Evolutionary conservation across 2,888 invertebrate genomes (phyloP).

Genomic region (Nephrotoma flavescens): DNA sequence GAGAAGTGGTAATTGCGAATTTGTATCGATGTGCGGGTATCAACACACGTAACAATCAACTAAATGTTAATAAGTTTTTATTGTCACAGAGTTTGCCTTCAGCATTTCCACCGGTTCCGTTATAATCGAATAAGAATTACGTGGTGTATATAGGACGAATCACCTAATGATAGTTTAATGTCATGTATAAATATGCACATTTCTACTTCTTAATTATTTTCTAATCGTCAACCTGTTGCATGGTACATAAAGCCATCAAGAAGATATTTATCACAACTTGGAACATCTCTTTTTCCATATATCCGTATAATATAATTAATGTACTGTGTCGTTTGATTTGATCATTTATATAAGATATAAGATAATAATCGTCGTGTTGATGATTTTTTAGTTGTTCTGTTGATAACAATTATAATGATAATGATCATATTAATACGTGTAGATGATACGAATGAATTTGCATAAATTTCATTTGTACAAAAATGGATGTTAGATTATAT

Average conservation of each 20-base stretch:
- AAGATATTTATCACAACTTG: background rate
- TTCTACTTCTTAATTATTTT: background rate
- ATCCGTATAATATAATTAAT: background rate
- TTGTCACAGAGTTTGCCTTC: background rate
- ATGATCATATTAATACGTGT: background rate
- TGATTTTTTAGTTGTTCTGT: background rate
- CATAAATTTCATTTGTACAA: background rate
- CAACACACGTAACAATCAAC: too few species aligned
- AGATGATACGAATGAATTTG: background rate
- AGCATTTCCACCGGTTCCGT: background rate
- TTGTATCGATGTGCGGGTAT: too few species aligned
- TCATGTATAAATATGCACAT: background rate
- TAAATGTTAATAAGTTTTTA: too few species aligned
- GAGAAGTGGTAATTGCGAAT: too few species aligned
- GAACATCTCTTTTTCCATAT: background rate
- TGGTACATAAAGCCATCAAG: background rate
- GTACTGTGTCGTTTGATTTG: background rate
- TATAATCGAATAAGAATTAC: background rate
- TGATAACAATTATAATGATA: background rate
- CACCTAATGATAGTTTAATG: background rate
- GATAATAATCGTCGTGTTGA: background rate
- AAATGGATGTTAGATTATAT: background rate
- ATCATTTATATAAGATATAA: background rate
- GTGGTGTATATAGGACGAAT: background rate
- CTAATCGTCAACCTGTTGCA: background rate